These are phyloP conservation scores for Lypha dubia DNA, from an alignment of 2,888 invertebrate genomes.

Conservation along the genomic window DNA sequence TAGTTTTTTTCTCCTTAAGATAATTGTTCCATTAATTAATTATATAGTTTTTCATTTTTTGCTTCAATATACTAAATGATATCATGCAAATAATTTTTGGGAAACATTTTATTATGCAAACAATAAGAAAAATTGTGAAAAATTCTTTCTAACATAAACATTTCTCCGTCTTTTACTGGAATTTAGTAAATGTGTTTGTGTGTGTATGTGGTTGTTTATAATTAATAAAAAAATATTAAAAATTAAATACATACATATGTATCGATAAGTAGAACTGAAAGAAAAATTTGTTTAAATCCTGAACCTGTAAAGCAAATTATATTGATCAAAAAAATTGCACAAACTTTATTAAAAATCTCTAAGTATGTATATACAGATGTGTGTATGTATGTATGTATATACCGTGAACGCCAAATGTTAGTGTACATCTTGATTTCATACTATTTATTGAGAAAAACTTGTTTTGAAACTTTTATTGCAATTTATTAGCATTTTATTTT, in stretches of 20 bases:
- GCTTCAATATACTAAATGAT: conserved; percentile 56
- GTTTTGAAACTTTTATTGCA: too few relatives aligned
- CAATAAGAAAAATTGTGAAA: conserved; percentile 9
- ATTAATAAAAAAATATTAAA: background rate
- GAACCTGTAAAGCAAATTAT: background rate
- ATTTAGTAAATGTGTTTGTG: background rate
- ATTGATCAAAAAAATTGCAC: too few relatives aligned
- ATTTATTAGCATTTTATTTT: too few relatives aligned
- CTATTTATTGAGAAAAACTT: too few relatives aligned
- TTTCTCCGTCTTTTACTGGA: background rate
- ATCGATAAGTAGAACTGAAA: background rate
- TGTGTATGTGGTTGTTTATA: background rate
- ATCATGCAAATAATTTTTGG: conserved; percentile 68
- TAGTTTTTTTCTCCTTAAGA: conserved; percentile 53
- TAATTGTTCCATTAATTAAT: conserved; percentile 69
- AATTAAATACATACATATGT: too few relatives aligned
- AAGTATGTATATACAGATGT: too few relatives aligned
- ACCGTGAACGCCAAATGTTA: too few relatives aligned
- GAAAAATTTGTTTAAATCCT: background rate
- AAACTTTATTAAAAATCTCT: too few relatives aligned
- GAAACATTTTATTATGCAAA: conserved; percentile 44
- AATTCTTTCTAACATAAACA: conserved; percentile 43
- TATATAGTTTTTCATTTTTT: conserved; percentile 51
- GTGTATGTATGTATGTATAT: too few relatives aligned
- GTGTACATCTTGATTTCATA: too few relatives aligned